A percentile compares a stretch with the other conserved stretches of the same genome.
phyloP scores from a whole-genome alignment of 2,888 invertebrate species.

The Lobophora halterata region DNA sequence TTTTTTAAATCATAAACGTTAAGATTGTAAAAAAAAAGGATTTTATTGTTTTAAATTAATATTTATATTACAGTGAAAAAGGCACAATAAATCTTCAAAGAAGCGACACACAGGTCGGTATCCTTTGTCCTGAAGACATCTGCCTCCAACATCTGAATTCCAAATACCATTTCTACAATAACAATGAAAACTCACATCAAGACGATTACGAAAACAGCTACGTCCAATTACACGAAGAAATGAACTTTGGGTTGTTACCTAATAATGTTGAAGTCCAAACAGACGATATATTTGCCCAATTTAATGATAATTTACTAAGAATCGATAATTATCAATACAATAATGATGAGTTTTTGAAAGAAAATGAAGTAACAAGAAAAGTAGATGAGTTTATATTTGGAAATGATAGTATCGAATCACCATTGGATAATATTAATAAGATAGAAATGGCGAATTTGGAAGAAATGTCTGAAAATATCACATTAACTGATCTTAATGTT shows the following conservation, averaged over 20 bases:
- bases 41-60: slow-evolving; percentile 3
- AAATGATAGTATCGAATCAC: slow-evolving; percentile 18
- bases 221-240: slow-evolving; percentile 23
- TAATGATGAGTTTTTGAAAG: slow-evolving; percentile 23
- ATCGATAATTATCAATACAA: slow-evolving; percentile 20
- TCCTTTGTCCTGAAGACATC: slow-evolving; percentile 52
- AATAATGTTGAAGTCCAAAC: slow-evolving; percentile 19
- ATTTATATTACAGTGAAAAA: slow-evolving; percentile 50
- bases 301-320: slow-evolving; percentile 21
- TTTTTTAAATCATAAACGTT: no score
- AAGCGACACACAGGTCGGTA: slow-evolving; percentile 46
- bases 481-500: slow-evolving; percentile 16
- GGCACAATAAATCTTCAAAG: slow-evolving; percentile 58
- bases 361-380: slow-evolving; percentile 13
- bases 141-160: slow-evolving; percentile 40
- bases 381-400: slow-evolving; percentile 21
- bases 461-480: slow-evolving; percentile 20
- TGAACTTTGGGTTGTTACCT: slow-evolving; percentile 15
- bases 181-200: slow-evolving; percentile 21
- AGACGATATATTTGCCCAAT: slow-evolving; percentile 18
- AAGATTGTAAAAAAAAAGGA: no score
- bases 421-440: slow-evolving; percentile 18
- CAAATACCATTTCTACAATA: slow-evolving; percentile 21
- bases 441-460: slow-evolving; percentile 20
- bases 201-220: slow-evolving; percentile 22